Percentiles rank a stretch among this genome's conserved stretches.
phyloP scores from a whole-genome alignment of 2,888 invertebrate species.

The Myopa testacea region DNA sequence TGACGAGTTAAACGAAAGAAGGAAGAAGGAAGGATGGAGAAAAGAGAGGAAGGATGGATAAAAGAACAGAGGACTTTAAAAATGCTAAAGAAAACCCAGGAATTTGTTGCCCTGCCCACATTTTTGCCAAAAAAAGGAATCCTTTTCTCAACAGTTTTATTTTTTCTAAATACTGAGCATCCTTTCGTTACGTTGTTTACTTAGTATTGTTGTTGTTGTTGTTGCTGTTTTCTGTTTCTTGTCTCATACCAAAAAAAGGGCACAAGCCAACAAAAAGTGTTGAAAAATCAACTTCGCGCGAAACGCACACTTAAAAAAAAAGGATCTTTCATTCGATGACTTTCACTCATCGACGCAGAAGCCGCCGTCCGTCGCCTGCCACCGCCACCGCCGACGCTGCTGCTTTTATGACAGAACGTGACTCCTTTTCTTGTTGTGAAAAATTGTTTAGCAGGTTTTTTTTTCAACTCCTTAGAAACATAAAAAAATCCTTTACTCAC shows the following conservation, averaged over 20 bases:
- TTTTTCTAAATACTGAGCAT: not conserved
- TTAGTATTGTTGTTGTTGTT: not conserved
- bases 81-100: slow-evolving; percentile 11
- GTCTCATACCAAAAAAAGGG: too few species aligned
- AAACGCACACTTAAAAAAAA: slow-evolving; percentile 24
- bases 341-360: not conserved
- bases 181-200: not conserved
- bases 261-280: slow-evolving; percentile 35
- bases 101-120: slow-evolving; percentile 23
- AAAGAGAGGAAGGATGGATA: not conserved
- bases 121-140: slow-evolving; percentile 12
- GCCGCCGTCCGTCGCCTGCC: not conserved
- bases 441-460: not conserved
- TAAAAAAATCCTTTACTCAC: slow-evolving; percentile 12
- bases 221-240: not conserved
- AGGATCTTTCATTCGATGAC: slow-evolving; percentile 9
- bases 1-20: not conserved
- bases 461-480: not conserved
- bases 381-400: not conserved
- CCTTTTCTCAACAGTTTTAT: slow-evolving; percentile 8
- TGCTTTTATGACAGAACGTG: slow-evolving; percentile 42
- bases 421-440: slow-evolving; percentile 1
- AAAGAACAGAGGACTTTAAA: slow-evolving; percentile 4
- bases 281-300: slow-evolving; percentile 41
- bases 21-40: not conserved